A percentile compares a stretch with the other conserved stretches of the same genome.
These are phyloP conservation scores for Salvelinus alpinus DNA, from an alignment of 2,113 vertebrate genomes.

Conservation along the genomic window DNA sequence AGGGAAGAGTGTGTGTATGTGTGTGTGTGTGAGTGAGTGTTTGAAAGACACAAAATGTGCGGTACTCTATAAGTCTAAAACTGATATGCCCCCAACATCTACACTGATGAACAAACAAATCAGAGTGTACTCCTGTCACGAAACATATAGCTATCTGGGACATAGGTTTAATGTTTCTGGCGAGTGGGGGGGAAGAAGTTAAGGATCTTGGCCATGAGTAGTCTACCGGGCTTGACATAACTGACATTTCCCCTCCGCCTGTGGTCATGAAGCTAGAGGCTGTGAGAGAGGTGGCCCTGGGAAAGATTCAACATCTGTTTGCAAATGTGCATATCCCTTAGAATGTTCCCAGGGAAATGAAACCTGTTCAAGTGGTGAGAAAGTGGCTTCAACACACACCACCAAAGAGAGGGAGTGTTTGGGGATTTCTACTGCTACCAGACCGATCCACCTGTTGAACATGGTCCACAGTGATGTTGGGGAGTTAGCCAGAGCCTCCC, in stretches of 20 bases:
- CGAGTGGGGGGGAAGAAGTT: not conserved
- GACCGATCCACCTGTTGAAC: too few species aligned
- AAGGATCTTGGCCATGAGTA: not conserved
- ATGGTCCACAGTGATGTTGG: too few species aligned
- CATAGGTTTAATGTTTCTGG: not conserved
- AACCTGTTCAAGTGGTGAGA: not conserved
- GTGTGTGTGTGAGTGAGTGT: not conserved
- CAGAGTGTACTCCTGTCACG: not conserved
- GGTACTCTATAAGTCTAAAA: not conserved
- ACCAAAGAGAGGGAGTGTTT: too few species aligned
- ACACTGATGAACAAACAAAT: not conserved
- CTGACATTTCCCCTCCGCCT: not conserved
- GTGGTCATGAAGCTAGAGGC: not conserved
- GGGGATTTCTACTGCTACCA: too few species aligned
- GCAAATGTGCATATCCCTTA: not conserved
- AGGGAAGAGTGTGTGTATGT: not conserved
- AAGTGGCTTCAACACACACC: too few species aligned
- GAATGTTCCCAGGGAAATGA: not conserved
- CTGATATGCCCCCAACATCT: not conserved
- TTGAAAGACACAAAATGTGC: constrained; percentile 2
- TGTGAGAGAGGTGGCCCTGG: not conserved
- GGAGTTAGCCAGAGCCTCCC: too few species aligned
- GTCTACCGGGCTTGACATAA: too few species aligned
- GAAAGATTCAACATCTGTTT: constrained; percentile 5
- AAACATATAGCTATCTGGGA: not conserved